A percentile compares a stretch with the other conserved stretches of the same genome.
phyloP scores from a whole-genome alignment of 2,797 vertebrate genomes.

The Allobates femoralis region DNA sequence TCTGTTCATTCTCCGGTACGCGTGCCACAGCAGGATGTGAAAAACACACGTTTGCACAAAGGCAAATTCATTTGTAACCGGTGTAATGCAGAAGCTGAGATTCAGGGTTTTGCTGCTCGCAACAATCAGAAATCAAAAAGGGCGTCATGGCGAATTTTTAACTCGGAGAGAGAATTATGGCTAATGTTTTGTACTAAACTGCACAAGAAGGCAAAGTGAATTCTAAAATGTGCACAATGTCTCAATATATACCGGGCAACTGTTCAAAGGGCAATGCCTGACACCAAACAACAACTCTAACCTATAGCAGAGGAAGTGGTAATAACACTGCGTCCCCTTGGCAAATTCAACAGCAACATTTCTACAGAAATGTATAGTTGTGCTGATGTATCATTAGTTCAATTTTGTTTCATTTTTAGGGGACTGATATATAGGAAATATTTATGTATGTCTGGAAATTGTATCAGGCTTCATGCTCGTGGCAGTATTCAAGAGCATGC shows the following conservation, averaged over 20 bases:
- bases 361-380: too few species aligned
- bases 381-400: too few species aligned
- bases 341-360: too few species aligned
- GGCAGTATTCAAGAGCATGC: too few species aligned
- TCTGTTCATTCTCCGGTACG: constrained; percentile 29
- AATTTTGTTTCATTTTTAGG: too few species aligned
- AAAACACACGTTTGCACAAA: constrained; percentile 41
- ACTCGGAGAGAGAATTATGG: background rate
- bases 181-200: background rate
- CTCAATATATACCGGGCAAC: background rate
- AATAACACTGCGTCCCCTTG: too few species aligned
- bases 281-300: background rate
- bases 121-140: constrained; percentile 26
- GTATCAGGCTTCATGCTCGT: too few species aligned
- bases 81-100: constrained; percentile 8
- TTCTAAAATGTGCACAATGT: background rate
- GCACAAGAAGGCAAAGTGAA: background rate
- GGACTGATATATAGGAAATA: too few species aligned
- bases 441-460: too few species aligned
- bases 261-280: background rate
- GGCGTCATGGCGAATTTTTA: constrained; percentile 3
- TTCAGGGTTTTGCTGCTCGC: constrained; percentile 9
- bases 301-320: too few species aligned
- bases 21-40: constrained; percentile 41
- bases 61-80: constrained; percentile 42